A percentile compares a stretch with the other conserved stretches of the same genome.
Conservation (phyloP, 2,888 invertebrate species). For the Teinopalpus imperialis region DNA sequence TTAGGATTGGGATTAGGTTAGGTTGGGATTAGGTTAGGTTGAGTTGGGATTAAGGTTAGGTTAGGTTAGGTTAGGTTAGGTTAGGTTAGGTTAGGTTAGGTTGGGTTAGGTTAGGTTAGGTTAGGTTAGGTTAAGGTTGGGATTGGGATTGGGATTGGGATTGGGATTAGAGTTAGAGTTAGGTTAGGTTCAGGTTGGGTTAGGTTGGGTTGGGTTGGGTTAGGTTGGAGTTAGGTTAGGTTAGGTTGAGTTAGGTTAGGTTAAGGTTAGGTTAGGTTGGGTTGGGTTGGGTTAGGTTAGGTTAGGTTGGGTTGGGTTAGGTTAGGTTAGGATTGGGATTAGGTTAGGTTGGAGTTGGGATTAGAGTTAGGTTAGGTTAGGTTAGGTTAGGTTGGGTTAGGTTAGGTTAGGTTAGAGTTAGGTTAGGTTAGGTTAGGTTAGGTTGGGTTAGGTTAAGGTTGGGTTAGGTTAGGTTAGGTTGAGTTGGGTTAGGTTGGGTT, state of each 20-base stretch:
- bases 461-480: conserved; percentile 5
- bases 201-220: background rate
- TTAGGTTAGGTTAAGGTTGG: too few relatives aligned
- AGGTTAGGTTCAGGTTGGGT: background rate
- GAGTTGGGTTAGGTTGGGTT: conserved; percentile 2
- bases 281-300: background rate
- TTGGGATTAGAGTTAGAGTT: too few relatives aligned
- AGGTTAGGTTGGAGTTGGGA: too few relatives aligned
- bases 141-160: too few relatives aligned
- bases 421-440: conserved; percentile 7
- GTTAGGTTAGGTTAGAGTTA: conserved; percentile 10
- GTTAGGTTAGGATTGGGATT: too few relatives aligned
- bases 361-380: conserved; percentile 8
- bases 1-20: too few relatives aligned
- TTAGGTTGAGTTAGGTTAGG: too few relatives aligned
- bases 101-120: conserved; percentile 8
- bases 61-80: conserved; percentile 9
- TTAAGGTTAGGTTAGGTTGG: conserved; percentile 5
- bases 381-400: conserved; percentile 8
- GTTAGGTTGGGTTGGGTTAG: conserved; percentile 5
- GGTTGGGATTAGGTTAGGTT: too few relatives aligned
- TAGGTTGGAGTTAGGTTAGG: too few relatives aligned
- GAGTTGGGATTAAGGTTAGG: too few relatives aligned
- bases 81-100: conserved; percentile 10
- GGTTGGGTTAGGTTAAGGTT: too few relatives aligned